These are phyloP conservation scores for Scaptodrosophila latifasciaeformis DNA, from an alignment of 2,888 invertebrate species.

Conservation along the genomic window DNA sequence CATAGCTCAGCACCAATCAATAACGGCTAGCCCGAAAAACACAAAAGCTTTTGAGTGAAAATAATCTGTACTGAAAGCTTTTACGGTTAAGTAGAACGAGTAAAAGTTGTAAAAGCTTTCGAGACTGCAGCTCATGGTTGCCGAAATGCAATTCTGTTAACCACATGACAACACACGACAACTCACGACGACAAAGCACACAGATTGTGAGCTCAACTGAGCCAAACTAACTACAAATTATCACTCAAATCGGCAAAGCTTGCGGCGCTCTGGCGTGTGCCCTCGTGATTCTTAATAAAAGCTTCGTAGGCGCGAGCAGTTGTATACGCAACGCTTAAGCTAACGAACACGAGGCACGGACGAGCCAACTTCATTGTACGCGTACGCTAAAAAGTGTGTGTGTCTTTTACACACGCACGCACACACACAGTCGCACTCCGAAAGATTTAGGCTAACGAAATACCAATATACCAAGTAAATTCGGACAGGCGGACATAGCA, in stretches of 20 bases:
- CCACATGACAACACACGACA: too few species aligned
- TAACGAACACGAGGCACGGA: constrained; percentile 60
- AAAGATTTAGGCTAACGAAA: constrained; percentile 15
- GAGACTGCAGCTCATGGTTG: not conserved
- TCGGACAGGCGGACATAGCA: too few species aligned
- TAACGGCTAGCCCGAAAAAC: constrained; percentile 9
- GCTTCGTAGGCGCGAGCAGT: constrained; percentile 67
- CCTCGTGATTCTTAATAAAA: constrained; percentile 61
- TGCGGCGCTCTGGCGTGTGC: constrained; percentile 21
- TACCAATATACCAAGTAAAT: too few species aligned
- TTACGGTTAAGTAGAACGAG: constrained; percentile 19
- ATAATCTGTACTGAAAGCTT: constrained; percentile 36
- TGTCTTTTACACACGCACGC: not conserved
- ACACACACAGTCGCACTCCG: constrained; percentile 15
- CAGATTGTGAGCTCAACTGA: constrained; percentile 37
- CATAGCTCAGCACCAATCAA: constrained; percentile 12
- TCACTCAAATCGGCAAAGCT: constrained; percentile 39
- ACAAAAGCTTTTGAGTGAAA: constrained; percentile 44
- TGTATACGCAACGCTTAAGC: constrained; percentile 72
- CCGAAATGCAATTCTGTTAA: not conserved
- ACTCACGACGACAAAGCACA: constrained; percentile 1
- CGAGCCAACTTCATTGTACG: constrained; percentile 10
- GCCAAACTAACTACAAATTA: constrained; percentile 28
- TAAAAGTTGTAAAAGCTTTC: constrained; percentile 32
- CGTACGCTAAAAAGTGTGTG: not conserved